Base-by-base conservation (phyloP, 2,113 vertebrate species). In the Halcyon malimbica region DNA sequence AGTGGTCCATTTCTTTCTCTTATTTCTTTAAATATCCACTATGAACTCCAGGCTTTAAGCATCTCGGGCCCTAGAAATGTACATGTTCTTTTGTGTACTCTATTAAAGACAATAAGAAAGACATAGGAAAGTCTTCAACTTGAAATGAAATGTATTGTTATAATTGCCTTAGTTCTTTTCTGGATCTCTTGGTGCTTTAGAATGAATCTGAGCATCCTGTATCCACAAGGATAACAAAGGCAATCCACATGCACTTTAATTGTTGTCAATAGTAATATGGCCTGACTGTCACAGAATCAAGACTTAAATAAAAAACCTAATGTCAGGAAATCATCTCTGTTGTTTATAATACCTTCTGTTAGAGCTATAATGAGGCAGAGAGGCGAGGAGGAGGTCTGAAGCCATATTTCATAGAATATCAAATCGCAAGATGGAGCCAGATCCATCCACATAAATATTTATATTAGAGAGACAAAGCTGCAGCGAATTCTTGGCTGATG, bases 401-500 rank as follows among this genome's bases (percentile, higher is more conserved):
- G 29, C 39, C 8, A 7, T 84, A 46, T 89, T 93, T 95, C 51
- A 82, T 3, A 82, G 60, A 68, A 13, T 78, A 87, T 60, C 64
- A 92, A 84, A 84, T 71, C 13, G 1, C 68, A 95, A 89, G 60
- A 68, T 71, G 15, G 48, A 95, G 69, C 51, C 48, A 83, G 64
- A 84, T 75, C 60, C 1, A 0, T 56, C 57, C 44, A 53, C 80
- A 94, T 94, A 91, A 94, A 90, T 96, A 96, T 93, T 95, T 93
- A 94, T 94, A 87, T 75, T 82, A 87, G 56, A 64, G 28, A 95
- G 26, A 87, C 29, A 87, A 94, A 93, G 70, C 69, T 91, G 37
- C 62, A 65, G 69, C 56, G 89, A 67, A 83, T 76, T 89, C 68
- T 86, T 67, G 51, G 90, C 51, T 90, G 80, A 90, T 90, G 56